phyloP scores from a whole-genome alignment of 2,888 invertebrate species.

The Danaus chrysippus region DNA sequence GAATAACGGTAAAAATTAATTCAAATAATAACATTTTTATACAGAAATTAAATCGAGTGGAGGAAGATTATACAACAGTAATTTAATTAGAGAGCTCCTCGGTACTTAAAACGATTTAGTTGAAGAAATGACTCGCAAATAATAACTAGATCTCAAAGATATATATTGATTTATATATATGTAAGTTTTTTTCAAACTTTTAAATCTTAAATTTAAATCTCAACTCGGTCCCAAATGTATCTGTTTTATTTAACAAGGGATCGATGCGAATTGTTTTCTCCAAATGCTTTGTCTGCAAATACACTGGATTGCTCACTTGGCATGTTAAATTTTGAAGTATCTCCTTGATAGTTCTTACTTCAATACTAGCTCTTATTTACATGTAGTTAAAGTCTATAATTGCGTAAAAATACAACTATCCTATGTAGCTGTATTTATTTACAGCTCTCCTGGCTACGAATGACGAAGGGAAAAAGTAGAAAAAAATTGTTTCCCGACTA shows the following conservation, averaged over 20 bases:
- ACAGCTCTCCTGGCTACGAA: constrained; percentile 15
- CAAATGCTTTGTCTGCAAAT: neutral
- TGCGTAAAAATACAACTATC: neutral
- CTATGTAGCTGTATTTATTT: constrained; percentile 1
- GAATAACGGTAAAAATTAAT: no score
- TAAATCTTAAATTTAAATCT: no score
- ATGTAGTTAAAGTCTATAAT: neutral
- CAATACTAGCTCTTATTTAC: constrained; percentile 9
- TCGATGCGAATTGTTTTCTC: neutral
- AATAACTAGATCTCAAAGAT: no score
- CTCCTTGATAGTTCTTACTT: neutral
- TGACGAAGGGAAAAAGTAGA: constrained; percentile 13
- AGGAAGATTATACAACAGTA: no score
- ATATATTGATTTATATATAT: no score
- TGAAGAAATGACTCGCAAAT: no score
- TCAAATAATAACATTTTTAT: no score
- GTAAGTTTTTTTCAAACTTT: no score
- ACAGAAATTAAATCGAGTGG: no score
- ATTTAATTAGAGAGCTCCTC: no score
- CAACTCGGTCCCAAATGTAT: no score
- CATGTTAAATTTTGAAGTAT: neutral
- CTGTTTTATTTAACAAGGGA: neutral
- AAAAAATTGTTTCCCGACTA: constrained; percentile 6
- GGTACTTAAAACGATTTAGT: no score
- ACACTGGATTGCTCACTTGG: neutral